Evolutionary conservation across 2,888 invertebrate genomes (phyloP).

Genomic region (Melinaea menophilus): DNA sequence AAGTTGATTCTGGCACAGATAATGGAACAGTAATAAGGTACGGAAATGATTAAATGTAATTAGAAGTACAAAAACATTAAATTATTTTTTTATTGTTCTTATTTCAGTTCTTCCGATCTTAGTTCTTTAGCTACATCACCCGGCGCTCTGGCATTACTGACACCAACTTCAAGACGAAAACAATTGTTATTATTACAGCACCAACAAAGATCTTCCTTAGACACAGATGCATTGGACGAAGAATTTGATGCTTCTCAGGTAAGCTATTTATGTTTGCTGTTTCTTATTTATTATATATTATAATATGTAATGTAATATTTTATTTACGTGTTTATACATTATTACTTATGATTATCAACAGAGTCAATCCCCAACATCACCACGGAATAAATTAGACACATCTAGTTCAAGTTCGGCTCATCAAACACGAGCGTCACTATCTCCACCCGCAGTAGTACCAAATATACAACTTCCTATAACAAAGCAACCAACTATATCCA

Average conservation of each 20-base stretch:
- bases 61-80: neutral
- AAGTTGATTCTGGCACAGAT: constrained; percentile 83
- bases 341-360: constrained; percentile 39
- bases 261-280: constrained; percentile 22
- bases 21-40: constrained; percentile 79
- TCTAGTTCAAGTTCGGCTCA: constrained; percentile 57
- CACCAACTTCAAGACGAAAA: constrained; percentile 88
- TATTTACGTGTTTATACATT: neutral
- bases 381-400: constrained; percentile 71
- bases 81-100: constrained; percentile 2
- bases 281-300: neutral
- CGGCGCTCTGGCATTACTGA: constrained; percentile 80
- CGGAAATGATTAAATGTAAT: neutral
- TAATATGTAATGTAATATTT: neutral
- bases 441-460: constrained; percentile 71
- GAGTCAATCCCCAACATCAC: constrained; percentile 75
- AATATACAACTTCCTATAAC: constrained; percentile 66
- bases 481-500: constrained; percentile 68
- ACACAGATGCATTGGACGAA: constrained; percentile 88
- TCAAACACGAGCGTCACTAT: constrained; percentile 58
- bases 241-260: constrained; percentile 82
- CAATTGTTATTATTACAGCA: constrained; percentile 87
- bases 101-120: constrained; percentile 69
- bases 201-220: constrained; percentile 91
- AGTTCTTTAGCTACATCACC: constrained; percentile 75